phyloP scores from a whole-genome alignment of 1,140 invertebrate species.

The Bursaphelenchus mucronatus region DNA sequence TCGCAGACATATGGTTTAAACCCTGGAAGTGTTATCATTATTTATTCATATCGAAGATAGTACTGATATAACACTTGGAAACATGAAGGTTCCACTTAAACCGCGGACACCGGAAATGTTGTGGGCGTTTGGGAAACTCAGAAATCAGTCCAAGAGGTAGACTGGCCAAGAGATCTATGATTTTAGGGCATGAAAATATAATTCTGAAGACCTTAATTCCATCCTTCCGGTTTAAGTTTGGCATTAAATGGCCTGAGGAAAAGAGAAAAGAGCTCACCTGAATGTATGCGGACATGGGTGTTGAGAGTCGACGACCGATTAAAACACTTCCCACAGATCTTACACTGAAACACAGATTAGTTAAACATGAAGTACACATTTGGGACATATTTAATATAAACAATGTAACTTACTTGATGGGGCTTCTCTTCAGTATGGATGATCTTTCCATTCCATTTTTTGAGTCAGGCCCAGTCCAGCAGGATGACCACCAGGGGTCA shows the following conservation, averaged over 20 bases:
- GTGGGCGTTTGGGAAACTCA: not conserved
- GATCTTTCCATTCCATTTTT: too few relatives aligned
- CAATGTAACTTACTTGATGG: conserved; percentile 66
- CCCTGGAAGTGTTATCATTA: conserved; percentile 64
- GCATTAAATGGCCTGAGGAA: too few relatives aligned
- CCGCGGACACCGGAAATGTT: not conserved
- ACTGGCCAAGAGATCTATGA: not conserved
- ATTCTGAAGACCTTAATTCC: not conserved
- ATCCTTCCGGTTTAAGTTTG: too few relatives aligned
- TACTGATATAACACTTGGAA: not conserved
- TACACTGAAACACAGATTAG: conserved; percentile 68
- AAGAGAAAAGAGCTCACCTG: conserved; percentile 38
- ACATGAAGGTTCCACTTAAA: not conserved
- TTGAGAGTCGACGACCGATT: conserved; percentile 94
- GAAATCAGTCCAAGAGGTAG: too few relatives aligned
- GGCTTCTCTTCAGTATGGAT: conserved; percentile 96
- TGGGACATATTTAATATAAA: conserved; percentile 7
- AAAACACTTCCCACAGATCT: conserved; percentile 91
- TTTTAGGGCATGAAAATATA: conserved; percentile 3
- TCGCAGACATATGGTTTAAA: conserved; percentile 94
- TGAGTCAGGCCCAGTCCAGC: too few relatives aligned
- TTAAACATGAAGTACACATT: conserved; percentile 23
- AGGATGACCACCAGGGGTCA: too few relatives aligned
- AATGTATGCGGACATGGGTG: conserved; percentile 91
- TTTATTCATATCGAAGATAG: not conserved